A percentile compares a stretch with the other conserved stretches of the same genome.
These are phyloP conservation scores for Agonum fuliginosum DNA, from an alignment of 2,888 invertebrate species.

Conservation along the genomic window DNA sequence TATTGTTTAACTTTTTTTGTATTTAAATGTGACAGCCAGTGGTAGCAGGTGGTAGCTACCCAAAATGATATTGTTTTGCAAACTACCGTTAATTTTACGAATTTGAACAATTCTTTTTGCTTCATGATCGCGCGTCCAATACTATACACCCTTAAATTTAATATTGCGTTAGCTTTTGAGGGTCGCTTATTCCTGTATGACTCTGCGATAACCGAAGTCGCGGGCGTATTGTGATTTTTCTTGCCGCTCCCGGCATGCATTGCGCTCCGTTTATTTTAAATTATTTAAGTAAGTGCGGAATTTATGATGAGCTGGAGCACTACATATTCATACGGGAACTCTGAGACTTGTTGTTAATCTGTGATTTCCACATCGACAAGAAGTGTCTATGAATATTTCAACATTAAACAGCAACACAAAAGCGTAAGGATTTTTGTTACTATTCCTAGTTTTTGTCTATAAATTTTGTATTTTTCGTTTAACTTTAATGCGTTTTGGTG, in stretches of 20 bases:
- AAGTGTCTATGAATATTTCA: constrained; percentile 30
- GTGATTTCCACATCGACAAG: not conserved
- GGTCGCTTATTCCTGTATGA: not conserved
- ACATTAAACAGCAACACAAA: not conserved
- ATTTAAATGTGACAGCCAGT: too few species aligned
- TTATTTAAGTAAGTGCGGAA: not conserved
- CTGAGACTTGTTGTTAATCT: constrained; percentile 12
- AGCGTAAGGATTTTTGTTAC: constrained; percentile 7
- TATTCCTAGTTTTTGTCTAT: constrained; percentile 34
- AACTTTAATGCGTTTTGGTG: constrained; percentile 40
- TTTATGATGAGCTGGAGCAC: not conserved
- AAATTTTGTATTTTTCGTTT: constrained; percentile 48
- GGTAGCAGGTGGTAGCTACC: too few species aligned
- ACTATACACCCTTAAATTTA: too few species aligned
- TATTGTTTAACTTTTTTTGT: too few species aligned
- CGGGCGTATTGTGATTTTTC: not conserved
- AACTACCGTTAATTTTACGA: too few species aligned
- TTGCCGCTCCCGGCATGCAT: not conserved
- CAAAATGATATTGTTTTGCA: too few species aligned
- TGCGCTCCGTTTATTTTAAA: not conserved
- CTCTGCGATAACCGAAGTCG: not conserved
- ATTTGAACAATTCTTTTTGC: too few species aligned
- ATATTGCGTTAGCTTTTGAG: not conserved
- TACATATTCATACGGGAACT: not conserved
- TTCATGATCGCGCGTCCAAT: too few species aligned